A percentile compares a stretch with the other conserved stretches of the same genome.
Conservation (phyloP, 2,113 vertebrate genomes). For the Cygnus atratus region DNA sequence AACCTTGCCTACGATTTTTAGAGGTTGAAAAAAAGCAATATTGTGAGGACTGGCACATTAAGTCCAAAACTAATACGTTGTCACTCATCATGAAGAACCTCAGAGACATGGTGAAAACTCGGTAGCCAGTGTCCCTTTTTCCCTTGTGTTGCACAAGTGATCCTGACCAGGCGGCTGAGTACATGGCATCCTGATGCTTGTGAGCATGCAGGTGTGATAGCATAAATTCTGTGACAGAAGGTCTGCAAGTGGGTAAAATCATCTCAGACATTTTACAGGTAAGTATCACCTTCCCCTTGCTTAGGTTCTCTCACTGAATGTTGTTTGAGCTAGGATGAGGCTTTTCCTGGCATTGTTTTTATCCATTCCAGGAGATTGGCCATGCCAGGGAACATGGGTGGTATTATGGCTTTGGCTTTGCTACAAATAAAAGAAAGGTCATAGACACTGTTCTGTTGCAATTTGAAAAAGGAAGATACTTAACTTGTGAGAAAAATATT, state of each 20-base stretch:
- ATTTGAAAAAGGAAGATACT: neutral
- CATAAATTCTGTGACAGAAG: neutral
- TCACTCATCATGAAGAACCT: neutral
- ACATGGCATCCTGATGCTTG: neutral
- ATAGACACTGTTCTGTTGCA: neutral
- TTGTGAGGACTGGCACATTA: neutral
- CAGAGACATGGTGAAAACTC: too few species aligned
- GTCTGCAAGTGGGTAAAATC: neutral
- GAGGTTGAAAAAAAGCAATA: neutral
- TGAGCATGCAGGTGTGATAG: rapidly evolving
- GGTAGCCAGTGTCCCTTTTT: neutral
- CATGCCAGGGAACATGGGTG: neutral
- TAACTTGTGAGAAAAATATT: neutral
- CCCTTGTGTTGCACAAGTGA: neutral
- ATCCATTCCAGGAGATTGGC: neutral
- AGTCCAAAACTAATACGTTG: neutral
- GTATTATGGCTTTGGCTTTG: neutral
- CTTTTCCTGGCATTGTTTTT: neutral
- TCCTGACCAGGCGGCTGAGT: neutral
- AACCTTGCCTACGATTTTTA: neutral
- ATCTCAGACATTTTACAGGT: neutral
- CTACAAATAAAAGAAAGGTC: neutral
- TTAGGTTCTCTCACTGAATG: neutral
- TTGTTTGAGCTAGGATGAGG: neutral
- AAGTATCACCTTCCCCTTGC: neutral